Evolutionary conservation across 2,797 vertebrate genomes (phyloP).

Genomic region (Thunnus albacares): DNA sequence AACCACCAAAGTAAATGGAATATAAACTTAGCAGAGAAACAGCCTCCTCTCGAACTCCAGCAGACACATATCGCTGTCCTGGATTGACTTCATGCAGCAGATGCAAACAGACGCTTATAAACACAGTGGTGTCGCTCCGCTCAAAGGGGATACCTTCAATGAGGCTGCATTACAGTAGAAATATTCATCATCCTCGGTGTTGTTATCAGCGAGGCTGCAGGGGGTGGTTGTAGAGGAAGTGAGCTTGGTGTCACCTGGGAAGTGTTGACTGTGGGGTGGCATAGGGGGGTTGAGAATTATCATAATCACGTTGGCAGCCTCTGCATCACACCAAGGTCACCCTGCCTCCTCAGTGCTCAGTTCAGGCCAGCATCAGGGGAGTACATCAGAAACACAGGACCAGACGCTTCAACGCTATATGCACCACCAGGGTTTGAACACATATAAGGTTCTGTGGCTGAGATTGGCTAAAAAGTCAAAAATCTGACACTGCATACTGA

Average conservation of each 20-base stretch:
- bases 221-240: conserved; percentile 55
- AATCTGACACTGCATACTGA: conserved; percentile 26
- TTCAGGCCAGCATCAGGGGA: conserved; percentile 61
- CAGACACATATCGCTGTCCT: conserved; percentile 18
- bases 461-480: conserved; percentile 17
- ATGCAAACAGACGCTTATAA: conserved; percentile 36
- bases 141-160: conserved; percentile 35
- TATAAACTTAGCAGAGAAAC: conserved; percentile 32
- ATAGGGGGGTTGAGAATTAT: conserved; percentile 67
- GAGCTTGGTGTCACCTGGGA: conserved; percentile 65
- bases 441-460: neutral
- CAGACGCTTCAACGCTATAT: conserved; percentile 13
- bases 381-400: conserved; percentile 58
- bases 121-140: conserved; percentile 1
- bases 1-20: conserved; percentile 40
- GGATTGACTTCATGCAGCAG: conserved; percentile 22
- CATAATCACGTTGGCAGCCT: conserved; percentile 75
- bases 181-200: conserved; percentile 34
- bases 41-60: conserved; percentile 28
- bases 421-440: conserved; percentile 9
- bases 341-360: conserved; percentile 60
- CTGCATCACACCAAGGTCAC: conserved; percentile 80
- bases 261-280: conserved; percentile 61
- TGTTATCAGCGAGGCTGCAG: conserved; percentile 41
- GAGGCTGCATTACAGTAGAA: conserved; percentile 44